A percentile compares a stretch with the other conserved stretches of the same genome.
Evolutionary conservation across 2,888 invertebrate species (phyloP).

Genomic region (Dolichomitus sp.): DNA sequence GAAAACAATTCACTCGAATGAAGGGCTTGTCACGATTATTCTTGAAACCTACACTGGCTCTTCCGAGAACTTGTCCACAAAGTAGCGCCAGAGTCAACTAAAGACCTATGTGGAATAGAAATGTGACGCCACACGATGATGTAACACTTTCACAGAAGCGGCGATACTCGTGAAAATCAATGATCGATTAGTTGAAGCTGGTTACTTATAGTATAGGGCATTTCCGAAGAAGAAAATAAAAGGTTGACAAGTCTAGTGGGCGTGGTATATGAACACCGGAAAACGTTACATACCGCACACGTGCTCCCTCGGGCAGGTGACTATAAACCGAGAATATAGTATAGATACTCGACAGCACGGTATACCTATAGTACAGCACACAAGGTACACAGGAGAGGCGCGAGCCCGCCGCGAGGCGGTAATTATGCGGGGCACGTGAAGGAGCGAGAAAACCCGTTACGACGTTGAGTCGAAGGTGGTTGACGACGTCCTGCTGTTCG

Average conservation of each 20-base stretch:
- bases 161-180: slow-evolving; percentile 10
- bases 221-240: slow-evolving; percentile 12
- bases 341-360: slow-evolving; percentile 17
- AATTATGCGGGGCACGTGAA: slow-evolving; percentile 78
- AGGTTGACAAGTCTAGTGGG: slow-evolving; percentile 4
- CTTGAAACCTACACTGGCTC: background rate
- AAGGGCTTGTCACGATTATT: background rate
- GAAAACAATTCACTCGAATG: background rate
- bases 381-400: slow-evolving; percentile 45
- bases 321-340: slow-evolving; percentile 48
- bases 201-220: slow-evolving; percentile 13
- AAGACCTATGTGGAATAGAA: background rate
- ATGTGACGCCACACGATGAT: slow-evolving; percentile 4
- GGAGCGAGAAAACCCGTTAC: slow-evolving; percentile 76
- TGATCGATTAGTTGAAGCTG: slow-evolving; percentile 28
- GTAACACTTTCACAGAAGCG: background rate
- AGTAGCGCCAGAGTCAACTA: background rate
- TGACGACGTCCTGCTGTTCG: slow-evolving; percentile 56
- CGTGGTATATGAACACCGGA: slow-evolving; percentile 7
- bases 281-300: slow-evolving; percentile 53
- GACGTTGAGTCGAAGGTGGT: slow-evolving; percentile 50
- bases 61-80: background rate
- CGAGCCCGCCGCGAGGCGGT: slow-evolving; percentile 65
- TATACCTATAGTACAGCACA: slow-evolving; percentile 18
- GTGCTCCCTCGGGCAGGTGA: slow-evolving; percentile 67